A percentile compares a stretch with the other conserved stretches of the same genome.
Evolutionary conservation across 2,113 vertebrate species (phyloP).

Genomic region (Neopipo cinnamomea): DNA sequence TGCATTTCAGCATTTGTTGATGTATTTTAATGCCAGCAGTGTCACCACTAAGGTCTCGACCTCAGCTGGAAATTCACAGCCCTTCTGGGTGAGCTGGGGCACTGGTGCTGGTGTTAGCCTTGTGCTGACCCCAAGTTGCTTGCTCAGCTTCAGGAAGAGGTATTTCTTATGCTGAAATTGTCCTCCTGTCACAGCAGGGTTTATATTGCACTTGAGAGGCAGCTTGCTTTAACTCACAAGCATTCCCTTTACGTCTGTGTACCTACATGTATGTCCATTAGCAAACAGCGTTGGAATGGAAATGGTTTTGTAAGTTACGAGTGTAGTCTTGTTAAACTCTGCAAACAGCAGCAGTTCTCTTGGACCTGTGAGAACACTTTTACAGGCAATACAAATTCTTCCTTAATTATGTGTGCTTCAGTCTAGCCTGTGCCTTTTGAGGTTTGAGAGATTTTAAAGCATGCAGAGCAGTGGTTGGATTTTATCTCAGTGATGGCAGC

Average conservation of each 20-base stretch:
- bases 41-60: background rate
- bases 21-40: background rate
- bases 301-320: background rate
- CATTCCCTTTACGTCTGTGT: background rate
- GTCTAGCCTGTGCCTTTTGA: background rate
- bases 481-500: background rate
- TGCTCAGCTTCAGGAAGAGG: background rate
- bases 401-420: background rate
- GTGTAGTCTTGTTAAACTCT: background rate
- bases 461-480: background rate
- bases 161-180: background rate
- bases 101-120: background rate
- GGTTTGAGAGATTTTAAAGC: background rate
- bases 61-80: background rate
- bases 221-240: background rate
- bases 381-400: background rate
- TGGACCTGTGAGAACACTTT: background rate
- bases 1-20: background rate
- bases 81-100: fast-evolving
- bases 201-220: background rate
- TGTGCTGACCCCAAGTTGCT: background rate
- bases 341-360: background rate
- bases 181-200: background rate
- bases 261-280: background rate
- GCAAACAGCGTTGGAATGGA: background rate